Evolutionary conservation across 2,113 vertebrate species (phyloP).

Genomic region (Hemiscyllium ocellatum): DNA sequence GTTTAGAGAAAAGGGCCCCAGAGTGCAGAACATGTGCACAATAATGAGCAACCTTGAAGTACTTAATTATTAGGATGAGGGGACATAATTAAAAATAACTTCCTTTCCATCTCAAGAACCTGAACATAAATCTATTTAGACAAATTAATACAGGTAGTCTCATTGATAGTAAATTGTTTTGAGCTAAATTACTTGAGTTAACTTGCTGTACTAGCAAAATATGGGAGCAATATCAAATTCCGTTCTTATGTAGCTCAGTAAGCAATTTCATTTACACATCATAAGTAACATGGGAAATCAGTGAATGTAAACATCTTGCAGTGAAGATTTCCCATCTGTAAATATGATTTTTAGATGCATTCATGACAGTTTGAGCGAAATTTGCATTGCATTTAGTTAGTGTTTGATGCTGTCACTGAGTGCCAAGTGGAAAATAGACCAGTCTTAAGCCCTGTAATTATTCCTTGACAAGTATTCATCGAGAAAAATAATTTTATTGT

Average conservation of each 20-base stretch:
- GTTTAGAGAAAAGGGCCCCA: neutral
- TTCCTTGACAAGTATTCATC: conserved; percentile 1
- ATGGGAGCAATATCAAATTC: neutral
- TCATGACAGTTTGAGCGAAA: neutral
- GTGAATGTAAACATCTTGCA: neutral
- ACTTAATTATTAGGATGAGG: neutral
- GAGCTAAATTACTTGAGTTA: neutral
- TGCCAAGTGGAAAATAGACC: conserved; percentile 19
- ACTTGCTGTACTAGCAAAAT: neutral
- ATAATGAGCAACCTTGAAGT: neutral
- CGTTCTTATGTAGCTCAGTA: neutral
- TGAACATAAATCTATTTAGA: neutral
- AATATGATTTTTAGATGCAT: neutral
- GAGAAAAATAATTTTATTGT: conserved; percentile 29
- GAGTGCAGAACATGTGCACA: neutral
- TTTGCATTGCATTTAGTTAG: conserved; percentile 15
- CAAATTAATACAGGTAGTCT: neutral
- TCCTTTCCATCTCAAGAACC: neutral
- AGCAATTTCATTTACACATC: neutral
- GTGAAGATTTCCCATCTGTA: neutral
- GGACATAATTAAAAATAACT: neutral
- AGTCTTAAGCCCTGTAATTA: neutral
- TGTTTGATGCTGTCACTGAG: conserved; percentile 18
- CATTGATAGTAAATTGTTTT: neutral
- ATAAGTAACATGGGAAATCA: neutral